phyloP scores from a whole-genome alignment of 2,113 vertebrate species.

The Podilymbus podiceps region DNA sequence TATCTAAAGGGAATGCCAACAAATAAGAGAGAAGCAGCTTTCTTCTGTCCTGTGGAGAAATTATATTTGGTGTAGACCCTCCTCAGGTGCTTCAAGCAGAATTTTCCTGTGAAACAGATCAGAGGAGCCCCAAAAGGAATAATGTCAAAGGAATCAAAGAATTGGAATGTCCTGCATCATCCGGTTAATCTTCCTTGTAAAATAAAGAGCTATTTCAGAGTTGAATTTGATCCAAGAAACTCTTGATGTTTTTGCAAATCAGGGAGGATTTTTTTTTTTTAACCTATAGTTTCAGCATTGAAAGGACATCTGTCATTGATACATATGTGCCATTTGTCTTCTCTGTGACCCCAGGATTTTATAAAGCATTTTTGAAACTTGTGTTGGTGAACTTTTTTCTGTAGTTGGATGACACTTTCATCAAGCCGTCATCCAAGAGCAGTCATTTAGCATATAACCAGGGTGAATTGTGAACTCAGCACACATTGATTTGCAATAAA shows the following conservation, averaged over 20 bases:
- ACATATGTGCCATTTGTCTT: not conserved
- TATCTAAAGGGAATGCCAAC: not conserved
- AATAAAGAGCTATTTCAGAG: conserved; percentile 15
- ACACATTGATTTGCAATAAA: conserved; percentile 45
- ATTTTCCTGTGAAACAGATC: not conserved
- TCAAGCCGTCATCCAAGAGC: conserved; percentile 6
- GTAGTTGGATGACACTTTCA: not conserved
- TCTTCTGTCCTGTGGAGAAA: conserved; percentile 1
- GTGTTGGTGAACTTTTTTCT: not conserved
- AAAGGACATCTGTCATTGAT: not conserved
- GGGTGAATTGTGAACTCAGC: conserved; percentile 27
- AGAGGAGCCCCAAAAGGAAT: conserved; percentile 5
- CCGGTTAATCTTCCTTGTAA: conserved; percentile 39
- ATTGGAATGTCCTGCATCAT: conserved; percentile 24
- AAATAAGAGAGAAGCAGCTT: not conserved
- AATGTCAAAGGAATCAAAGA: conserved; percentile 25
- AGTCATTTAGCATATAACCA: not conserved
- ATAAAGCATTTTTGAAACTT: not conserved
- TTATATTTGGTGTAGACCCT: not conserved
- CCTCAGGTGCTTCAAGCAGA: conserved; percentile 3
- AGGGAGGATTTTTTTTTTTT: conserved; percentile 1
- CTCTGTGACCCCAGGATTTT: not conserved
- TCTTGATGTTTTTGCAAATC: conserved; percentile 1
- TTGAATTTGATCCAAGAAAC: conserved; percentile 22
- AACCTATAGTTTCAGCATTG: not conserved